These are phyloP conservation scores for Xerus inauris DNA, from an alignment of 2,113 vertebrate genomes.

Conservation along the genomic window DNA sequence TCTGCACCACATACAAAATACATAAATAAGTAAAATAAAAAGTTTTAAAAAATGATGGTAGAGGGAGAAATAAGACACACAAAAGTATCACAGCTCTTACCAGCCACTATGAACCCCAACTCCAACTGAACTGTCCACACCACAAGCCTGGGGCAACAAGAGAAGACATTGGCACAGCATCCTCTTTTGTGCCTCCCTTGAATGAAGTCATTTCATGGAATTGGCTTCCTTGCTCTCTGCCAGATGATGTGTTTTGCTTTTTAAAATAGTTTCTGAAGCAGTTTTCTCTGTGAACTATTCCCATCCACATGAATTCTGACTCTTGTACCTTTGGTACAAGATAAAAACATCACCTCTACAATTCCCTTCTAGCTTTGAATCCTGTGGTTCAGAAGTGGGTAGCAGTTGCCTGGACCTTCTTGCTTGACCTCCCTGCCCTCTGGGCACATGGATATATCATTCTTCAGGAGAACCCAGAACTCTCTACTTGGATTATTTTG, in stretches of 20 bases:
- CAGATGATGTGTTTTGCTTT: neutral
- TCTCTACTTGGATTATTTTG: neutral
- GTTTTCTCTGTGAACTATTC: neutral
- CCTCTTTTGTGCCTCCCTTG: neutral
- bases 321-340: too few species aligned
- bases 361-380: neutral
- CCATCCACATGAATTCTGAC: neutral
- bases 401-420: neutral
- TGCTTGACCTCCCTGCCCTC: neutral
- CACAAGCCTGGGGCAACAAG: accelerated
- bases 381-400: too few species aligned
- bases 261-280: neutral
- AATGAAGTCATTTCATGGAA: neutral
- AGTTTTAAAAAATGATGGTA: too few species aligned
- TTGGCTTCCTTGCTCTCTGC: neutral
- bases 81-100: neutral
- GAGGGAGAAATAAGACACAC: neutral
- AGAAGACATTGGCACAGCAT: accelerated
- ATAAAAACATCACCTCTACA: neutral
- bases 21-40: too few species aligned
- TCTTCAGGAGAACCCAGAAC: too few species aligned
- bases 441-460: neutral
- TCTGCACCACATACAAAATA: too few species aligned
- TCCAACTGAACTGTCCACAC: neutral
- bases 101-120: accelerated